These are phyloP conservation scores for Neodiprion fabricii DNA, from an alignment of 1,140 invertebrate genomes.

Conservation along the genomic window DNA sequence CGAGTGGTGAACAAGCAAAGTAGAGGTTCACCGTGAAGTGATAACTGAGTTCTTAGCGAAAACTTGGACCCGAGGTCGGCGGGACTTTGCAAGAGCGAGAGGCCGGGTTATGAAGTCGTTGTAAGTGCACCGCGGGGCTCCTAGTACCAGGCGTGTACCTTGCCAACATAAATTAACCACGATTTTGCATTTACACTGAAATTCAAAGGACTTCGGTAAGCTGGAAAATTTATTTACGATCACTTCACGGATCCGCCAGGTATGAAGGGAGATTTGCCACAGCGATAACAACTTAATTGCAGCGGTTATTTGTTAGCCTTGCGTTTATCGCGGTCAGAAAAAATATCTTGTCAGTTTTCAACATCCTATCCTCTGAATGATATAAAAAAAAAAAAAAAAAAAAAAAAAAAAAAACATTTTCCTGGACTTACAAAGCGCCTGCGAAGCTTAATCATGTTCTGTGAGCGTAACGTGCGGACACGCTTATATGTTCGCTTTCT, in stretches of 20 bases:
- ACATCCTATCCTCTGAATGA: too few relatives aligned
- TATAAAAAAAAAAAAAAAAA: too few relatives aligned
- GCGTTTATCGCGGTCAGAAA: too few relatives aligned
- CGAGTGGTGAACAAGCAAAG: too few relatives aligned
- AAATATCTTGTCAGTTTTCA: too few relatives aligned
- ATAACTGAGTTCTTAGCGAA: background rate
- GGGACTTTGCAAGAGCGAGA: constrained; percentile 18
- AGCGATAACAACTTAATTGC: constrained; percentile 3
- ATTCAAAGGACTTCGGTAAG: constrained; percentile 29
- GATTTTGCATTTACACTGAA: constrained; percentile 57
- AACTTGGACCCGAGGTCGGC: constrained; percentile 9
- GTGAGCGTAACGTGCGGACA: too few relatives aligned
- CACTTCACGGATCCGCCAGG: background rate
- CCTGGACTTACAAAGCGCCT: too few relatives aligned
- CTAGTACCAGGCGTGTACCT: constrained; percentile 50
- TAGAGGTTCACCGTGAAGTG: background rate
- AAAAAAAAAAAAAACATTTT: too few relatives aligned
- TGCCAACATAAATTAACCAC: constrained; percentile 55
- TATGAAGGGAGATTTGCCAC: background rate
- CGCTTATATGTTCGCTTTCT: too few relatives aligned
- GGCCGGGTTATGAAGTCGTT: constrained; percentile 53
- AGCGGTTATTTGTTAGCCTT: background rate
- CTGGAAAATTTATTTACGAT: constrained; percentile 1
- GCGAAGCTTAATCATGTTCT: too few relatives aligned
- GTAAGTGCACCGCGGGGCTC: constrained; percentile 54